Percentiles rank a stretch among this genome's conserved stretches.
Conservation (phyloP, 1,140 invertebrate genomes). For the Lepeophtheirus salmonis region DNA sequence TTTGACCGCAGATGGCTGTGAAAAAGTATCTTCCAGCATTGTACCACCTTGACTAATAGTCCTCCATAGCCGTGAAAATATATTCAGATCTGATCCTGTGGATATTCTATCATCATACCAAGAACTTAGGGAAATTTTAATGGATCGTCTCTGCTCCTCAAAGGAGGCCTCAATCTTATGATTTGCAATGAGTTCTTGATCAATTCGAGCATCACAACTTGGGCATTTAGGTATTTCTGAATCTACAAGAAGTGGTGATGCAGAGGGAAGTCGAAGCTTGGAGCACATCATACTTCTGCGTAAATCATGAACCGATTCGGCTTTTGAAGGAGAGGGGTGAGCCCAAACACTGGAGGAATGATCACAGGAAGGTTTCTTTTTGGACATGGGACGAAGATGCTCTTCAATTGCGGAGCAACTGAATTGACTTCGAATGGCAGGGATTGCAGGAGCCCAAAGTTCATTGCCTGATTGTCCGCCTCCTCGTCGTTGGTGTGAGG, state of each 20-base stretch:
- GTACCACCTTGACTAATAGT: background rate
- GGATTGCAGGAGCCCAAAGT: background rate
- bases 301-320: conserved; percentile 4
- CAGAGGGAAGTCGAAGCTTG: background rate
- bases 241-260: background rate
- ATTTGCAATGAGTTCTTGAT: background rate
- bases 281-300: background rate
- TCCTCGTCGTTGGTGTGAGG: background rate
- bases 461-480: no score
- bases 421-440: background rate
- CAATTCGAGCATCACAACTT: background rate
- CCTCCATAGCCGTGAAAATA: background rate
- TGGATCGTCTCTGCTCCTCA: no score
- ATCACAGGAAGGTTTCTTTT: background rate
- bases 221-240: no score
- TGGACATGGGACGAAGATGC: background rate
- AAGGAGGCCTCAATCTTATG: background rate
- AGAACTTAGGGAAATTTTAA: no score
- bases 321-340: background rate
- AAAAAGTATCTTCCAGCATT: background rate
- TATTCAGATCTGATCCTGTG: background rate
- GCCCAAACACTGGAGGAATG: background rate
- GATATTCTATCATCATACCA: background rate
- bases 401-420: background rate
- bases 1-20: background rate